Base-by-base conservation (phyloP, 2,797 vertebrate genomes). In the Rhynchonycteris naso region DNA sequence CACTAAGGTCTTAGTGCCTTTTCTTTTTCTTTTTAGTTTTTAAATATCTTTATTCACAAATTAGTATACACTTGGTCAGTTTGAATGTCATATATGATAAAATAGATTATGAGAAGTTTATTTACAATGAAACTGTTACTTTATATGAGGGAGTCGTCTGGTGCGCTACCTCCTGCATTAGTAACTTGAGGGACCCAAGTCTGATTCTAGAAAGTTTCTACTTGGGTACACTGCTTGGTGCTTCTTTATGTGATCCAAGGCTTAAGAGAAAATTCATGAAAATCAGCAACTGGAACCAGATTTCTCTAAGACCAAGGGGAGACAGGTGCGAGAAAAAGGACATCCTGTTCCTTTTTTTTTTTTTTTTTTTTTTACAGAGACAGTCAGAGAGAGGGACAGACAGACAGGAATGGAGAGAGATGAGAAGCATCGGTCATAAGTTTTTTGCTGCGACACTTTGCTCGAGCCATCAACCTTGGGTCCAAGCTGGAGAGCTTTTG, bases 11-110 rank as follows among this genome's bases (percentile, higher is more conserved):
- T 43, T 7, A 43, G 43, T 43, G 43, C 8, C 43, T 43, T 43
- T 43, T 43, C 8, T 43, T 43, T 43, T 43, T 43, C 7, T 43
- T 43, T 43, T n/a, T n/a, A 78, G 50, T 65, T 95, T 97, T 96
- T 83, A 30, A 93, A 72, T 58, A 75, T 89, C 94, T 97, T 97
- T 97, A 96, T 97, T 97, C 71, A 96, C 30, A 94, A 93, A 66
- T 92, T 63, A 84, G 33, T 87, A 56, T 87, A 74, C 69, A 43
- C 91, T 50, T 13, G 12, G 71, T 79, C 38, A 95, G 28, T 94
- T 50, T 74, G 74, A 90, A 76, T 88, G 61, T 35, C 50, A 76
- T 15, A 72, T 65, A 35, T 58, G 61, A 94, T 80, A 95, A 95
- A 96, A 87, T 22, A 92, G 76, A 76, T 43, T 65, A 82, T 59